Conservation (phyloP, 2,888 invertebrate species). For the Acleris emargana region DNA sequence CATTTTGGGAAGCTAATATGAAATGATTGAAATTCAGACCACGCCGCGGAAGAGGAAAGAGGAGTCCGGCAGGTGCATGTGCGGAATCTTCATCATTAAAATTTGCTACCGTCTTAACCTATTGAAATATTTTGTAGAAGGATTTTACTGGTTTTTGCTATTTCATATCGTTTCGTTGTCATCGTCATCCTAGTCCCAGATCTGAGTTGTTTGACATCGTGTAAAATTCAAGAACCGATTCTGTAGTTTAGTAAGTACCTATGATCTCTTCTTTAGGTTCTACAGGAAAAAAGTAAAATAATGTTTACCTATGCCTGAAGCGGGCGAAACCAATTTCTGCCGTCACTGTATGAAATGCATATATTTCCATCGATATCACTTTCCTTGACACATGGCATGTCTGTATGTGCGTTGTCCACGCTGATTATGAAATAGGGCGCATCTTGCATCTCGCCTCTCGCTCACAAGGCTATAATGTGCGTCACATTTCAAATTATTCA, state of each 20-base stretch:
- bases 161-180: background rate
- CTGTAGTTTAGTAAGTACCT: background rate
- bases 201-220: too few relatives aligned
- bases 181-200: background rate
- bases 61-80: slow-evolving; percentile 22
- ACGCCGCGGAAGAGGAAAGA: slow-evolving; percentile 68
- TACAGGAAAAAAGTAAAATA: slow-evolving; percentile 20
- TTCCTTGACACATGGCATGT: slow-evolving; percentile 35
- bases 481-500: slow-evolving; percentile 75
- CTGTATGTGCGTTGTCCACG: slow-evolving; percentile 13
- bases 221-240: too few relatives aligned
- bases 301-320: slow-evolving; percentile 22
- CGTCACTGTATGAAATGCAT: slow-evolving; percentile 13
- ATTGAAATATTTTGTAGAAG: background rate
- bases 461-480: slow-evolving; percentile 69
- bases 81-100: slow-evolving; percentile 26
- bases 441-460: slow-evolving; percentile 47
- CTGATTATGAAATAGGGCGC: slow-evolving; percentile 68
- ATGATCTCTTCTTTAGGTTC: background rate
- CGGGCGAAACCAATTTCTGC: slow-evolving; percentile 3
- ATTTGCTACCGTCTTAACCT: slow-evolving; percentile 6
- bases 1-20: slow-evolving; percentile 21
- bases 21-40: slow-evolving; percentile 67
- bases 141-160: background rate
- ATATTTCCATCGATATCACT: slow-evolving; percentile 37